Conservation (phyloP, 2,888 invertebrate species). For the Minunthozetes semirufus region DNA sequence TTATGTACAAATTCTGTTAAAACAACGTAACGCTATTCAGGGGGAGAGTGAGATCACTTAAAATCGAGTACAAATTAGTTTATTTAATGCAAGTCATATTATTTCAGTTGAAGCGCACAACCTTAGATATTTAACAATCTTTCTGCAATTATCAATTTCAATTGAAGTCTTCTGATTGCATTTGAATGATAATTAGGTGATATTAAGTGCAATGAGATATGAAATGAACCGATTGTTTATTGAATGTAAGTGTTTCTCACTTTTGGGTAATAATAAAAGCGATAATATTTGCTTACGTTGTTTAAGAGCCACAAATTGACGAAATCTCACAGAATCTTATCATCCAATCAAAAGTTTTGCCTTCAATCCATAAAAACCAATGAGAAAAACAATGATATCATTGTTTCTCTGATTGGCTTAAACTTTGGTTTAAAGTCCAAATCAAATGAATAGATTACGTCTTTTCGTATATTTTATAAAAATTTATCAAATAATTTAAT, state of each 20-base stretch:
- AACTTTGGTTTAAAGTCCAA: slow-evolving; percentile 8
- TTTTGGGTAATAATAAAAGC: neutral
- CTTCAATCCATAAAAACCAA: neutral
- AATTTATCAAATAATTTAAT: neutral
- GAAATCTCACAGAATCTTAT: neutral
- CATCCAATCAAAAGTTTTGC: neutral
- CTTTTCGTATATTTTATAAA: neutral
- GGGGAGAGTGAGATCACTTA: neutral
- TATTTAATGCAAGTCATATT: neutral
- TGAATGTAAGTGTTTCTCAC: neutral
- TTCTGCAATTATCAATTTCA: too few species aligned
- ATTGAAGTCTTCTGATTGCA: too few species aligned
- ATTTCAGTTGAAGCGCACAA: neutral
- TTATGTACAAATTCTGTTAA: neutral
- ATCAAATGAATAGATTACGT: neutral
- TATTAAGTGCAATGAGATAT: neutral
- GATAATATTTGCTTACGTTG: neutral
- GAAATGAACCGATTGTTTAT: neutral
- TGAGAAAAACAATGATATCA: neutral
- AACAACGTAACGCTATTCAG: neutral
- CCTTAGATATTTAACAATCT: neutral
- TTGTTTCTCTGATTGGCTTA: neutral
- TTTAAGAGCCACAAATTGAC: neutral
- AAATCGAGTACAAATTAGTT: too few species aligned
- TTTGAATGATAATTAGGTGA: too few species aligned